Evolutionary conservation across 2,113 vertebrate genomes (phyloP), one percentile per base, ranked within the genome.

Genomic region (Balaenoptera acutorostrata): DNA sequence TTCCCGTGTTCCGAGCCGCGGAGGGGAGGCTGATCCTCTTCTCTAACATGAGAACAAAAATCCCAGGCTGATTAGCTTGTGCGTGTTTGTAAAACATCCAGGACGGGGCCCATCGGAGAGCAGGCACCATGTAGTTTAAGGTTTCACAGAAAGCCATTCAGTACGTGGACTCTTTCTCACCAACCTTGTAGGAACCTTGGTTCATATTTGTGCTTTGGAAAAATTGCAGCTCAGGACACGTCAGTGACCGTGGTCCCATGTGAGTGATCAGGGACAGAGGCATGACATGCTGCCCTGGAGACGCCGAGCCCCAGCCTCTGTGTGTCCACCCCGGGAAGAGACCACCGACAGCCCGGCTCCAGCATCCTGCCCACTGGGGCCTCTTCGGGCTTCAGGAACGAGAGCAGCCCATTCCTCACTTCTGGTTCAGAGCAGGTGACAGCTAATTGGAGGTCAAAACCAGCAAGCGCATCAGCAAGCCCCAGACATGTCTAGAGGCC

Each of bases 61-160:
- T 17, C 17, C 2, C 8, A 33, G 69, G 18, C 18, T 13, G 20
- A 12, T 55, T 14, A 13, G 18, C 33, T 31, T 11, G 9, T 52
- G 29, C 3, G 1, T n/a, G 23, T 39, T 27, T 46, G 11, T 12
- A 46, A n/a, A 64, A 8, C 14, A 57, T 44, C 36, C 11, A 7
- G 25, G 75, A 39, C 4, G 12, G 27, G 9, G 15, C 12, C 55
- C 64, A 2, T 69, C 20, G 20, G 55, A 75, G 87, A 68, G 7
- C 3, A 21, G 5, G 29, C 10, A 1, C 2, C 20, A 12, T 1
- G 0, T 3, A 0, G 31, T 33, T 5, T 69, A 15, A 4, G 6
- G 33, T 36, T 39, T 92, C 63, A 36, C 13, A 57, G 61, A 57
- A 77, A 55, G 27, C 9, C 21, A 63, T 17, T 31, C 41, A 10